Evolutionary conservation across 2,888 invertebrate species (phyloP).

Genomic region (Hesperia comma): DNA sequence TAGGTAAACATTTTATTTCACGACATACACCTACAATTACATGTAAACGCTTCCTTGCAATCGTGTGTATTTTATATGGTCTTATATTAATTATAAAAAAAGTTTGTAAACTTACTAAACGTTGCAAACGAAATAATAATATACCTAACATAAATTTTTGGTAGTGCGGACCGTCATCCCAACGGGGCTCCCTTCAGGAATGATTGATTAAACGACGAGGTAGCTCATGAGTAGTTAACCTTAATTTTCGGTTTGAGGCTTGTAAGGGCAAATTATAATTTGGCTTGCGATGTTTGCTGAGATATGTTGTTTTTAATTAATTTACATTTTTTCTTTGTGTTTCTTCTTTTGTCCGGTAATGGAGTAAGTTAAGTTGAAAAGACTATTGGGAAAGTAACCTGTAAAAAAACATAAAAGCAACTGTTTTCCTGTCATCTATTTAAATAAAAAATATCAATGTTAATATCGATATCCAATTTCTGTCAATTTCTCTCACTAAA

Average conservation of each 20-base stretch:
- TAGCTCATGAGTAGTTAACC: not conserved
- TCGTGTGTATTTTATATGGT: not conserved
- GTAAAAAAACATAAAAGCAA: no score
- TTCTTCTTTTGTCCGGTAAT: no score
- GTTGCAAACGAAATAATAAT: not conserved
- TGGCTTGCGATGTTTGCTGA: not conserved
- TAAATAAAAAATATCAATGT: not conserved
- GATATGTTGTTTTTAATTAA: no score
- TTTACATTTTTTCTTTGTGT: no score
- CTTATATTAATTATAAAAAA: no score
- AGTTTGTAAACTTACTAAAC: no score
- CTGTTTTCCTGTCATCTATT: no score
- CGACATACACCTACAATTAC: no score
- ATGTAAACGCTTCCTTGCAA: not conserved
- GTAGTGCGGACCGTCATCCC: not conserved
- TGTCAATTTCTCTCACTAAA: slow-evolving; percentile 36
- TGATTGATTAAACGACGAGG: not conserved
- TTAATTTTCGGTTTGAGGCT: not conserved
- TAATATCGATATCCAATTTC: slow-evolving; percentile 30
- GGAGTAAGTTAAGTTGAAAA: no score
- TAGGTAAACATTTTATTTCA: no score
- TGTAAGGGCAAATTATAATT: not conserved
- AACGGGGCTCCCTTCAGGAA: not conserved
- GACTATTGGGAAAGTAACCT: no score
- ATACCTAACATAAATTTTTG: not conserved